These are phyloP conservation scores for Lydus trimaculatus DNA, from an alignment of 2,888 invertebrate species.

Conservation along the genomic window DNA sequence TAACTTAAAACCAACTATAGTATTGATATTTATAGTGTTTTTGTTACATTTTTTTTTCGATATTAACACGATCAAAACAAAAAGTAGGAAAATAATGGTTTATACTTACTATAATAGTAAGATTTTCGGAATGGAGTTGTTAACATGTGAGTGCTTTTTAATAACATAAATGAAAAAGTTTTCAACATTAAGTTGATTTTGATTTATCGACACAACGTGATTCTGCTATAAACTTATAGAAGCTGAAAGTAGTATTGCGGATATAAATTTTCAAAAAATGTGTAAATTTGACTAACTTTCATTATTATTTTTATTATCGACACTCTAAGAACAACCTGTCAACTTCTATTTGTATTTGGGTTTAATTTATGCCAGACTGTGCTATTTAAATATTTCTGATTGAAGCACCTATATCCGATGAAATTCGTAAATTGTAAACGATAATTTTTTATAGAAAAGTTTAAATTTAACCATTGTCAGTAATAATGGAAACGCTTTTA, in stretches of 20 bases:
- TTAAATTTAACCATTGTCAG: too few species aligned
- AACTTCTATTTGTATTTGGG: neutral
- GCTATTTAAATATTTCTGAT: neutral
- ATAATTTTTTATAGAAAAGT: neutral
- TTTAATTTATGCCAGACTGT: neutral
- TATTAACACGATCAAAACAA: neutral
- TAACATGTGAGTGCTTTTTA: neutral
- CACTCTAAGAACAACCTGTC: neutral
- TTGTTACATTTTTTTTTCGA: too few species aligned
- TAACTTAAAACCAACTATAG: neutral
- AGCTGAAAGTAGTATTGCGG: neutral
- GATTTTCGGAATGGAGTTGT: neutral
- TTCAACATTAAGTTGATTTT: neutral
- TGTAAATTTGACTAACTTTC: neutral
- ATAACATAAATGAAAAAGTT: neutral
- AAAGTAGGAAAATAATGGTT: neutral
- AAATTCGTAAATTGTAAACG: neutral
- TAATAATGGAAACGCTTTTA: neutral
- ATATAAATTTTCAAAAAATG: neutral
- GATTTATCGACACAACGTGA: neutral
- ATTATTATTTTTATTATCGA: neutral
- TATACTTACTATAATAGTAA: too few species aligned
- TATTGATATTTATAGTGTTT: too few species aligned
- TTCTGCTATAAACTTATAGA: neutral
- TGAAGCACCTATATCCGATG: neutral